Evolutionary conservation across 2,888 invertebrate species (phyloP).

Genomic region (Xanthorhoe designata): DNA sequence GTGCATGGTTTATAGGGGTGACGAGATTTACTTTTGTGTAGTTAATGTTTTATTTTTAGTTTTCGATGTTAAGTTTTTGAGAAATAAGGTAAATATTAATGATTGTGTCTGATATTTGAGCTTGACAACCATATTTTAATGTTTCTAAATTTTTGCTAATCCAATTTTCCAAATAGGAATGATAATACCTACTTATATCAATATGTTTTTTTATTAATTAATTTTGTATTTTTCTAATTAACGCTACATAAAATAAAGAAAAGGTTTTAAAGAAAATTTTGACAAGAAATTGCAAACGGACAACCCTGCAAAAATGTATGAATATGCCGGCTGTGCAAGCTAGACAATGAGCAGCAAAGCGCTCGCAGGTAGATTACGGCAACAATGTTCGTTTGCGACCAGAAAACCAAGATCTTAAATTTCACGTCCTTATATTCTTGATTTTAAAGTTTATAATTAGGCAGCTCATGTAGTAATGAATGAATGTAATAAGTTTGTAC

Average conservation of each 20-base stretch:
- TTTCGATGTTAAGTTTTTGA: background rate
- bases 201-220: no score
- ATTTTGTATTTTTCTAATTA: no score
- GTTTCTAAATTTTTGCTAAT: background rate
- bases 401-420: conserved; percentile 21
- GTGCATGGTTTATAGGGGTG: conserved; percentile 78
- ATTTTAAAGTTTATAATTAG: conserved; percentile 44
- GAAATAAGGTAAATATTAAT: background rate
- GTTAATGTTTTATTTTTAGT: conserved; percentile 12
- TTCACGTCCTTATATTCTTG: conserved; percentile 44
- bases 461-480: conserved; percentile 5
- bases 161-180: background rate
- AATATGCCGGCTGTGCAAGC: conserved; percentile 77
- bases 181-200: no score
- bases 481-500: conserved; percentile 53
- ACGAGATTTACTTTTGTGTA: conserved; percentile 44
- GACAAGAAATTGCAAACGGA: conserved; percentile 44
- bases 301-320: conserved; percentile 69
- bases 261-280: background rate
- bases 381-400: conserved; percentile 49
- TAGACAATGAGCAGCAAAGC: conserved; percentile 80
- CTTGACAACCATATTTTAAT: background rate
- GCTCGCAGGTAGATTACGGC: conserved; percentile 78
- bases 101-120: background rate
- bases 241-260: no score